These are phyloP conservation scores for Camponotus pennsylvanicus DNA, from an alignment of 1,140 invertebrate genomes.

Conservation along the genomic window DNA sequence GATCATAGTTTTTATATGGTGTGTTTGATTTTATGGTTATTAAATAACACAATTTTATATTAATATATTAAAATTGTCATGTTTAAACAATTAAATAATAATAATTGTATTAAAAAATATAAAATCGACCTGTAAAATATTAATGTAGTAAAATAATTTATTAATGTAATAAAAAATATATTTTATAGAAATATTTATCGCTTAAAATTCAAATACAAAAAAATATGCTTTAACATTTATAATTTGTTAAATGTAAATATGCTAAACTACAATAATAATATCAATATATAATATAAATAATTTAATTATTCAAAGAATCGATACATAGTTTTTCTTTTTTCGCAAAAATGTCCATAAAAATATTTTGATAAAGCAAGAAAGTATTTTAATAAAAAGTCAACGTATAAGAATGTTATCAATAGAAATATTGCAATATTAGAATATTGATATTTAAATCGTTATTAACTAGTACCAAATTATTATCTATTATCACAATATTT, in stretches of 20 bases:
- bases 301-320: not conserved
- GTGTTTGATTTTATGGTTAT: too few relatives aligned
- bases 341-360: not conserved
- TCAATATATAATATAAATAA: not conserved
- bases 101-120: not conserved
- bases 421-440: not conserved
- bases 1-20: not conserved
- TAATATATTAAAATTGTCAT: too few relatives aligned
- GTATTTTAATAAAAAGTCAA: not conserved
- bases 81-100: not conserved
- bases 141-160: not conserved
- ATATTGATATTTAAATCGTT: not conserved
- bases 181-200: not conserved
- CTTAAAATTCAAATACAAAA: not conserved
- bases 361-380: not conserved
- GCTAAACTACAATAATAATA: not conserved
- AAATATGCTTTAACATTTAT: not conserved
- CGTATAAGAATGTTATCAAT: not conserved
- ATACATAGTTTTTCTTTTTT: not conserved
- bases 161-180: not conserved
- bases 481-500: not conserved
- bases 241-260: not conserved
- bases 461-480: not conserved
- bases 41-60: not conserved
- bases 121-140: not conserved